Conservation (phyloP, 2,888 invertebrate species). For the Vesta saturnalis region DNA sequence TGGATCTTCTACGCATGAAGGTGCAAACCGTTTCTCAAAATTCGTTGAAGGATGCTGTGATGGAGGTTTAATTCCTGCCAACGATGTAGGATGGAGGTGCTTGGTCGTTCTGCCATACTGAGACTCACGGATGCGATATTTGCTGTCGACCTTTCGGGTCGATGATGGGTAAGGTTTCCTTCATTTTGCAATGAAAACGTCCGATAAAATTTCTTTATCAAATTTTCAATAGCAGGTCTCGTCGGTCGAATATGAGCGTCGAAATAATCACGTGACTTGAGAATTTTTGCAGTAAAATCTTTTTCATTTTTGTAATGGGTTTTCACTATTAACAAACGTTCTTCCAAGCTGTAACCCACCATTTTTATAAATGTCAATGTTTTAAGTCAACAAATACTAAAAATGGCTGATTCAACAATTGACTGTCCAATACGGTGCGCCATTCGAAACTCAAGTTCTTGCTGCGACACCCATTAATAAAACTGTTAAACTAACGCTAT, state of each 20-base stretch:
- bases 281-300: neutral
- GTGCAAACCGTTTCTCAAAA: too few relatives aligned
- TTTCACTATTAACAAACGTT: slow-evolving; percentile 8
- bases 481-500: too few relatives aligned
- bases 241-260: neutral
- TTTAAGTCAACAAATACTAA: neutral
- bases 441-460: neutral
- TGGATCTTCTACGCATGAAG: too few relatives aligned
- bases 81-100: too few relatives aligned
- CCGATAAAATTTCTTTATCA: slow-evolving; percentile 14
- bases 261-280: neutral
- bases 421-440: neutral
- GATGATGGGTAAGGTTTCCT: slow-evolving; percentile 1
- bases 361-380: slow-evolving; percentile 9
- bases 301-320: slow-evolving; percentile 11
- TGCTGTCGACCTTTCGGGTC: neutral
- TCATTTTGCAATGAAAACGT: slow-evolving; percentile 12
- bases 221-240: slow-evolving; percentile 12
- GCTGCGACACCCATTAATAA: neutral
- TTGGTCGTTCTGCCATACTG: neutral
- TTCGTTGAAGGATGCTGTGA: neutral
- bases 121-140: neutral
- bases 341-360: neutral
- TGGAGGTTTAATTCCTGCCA: neutral
- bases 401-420: neutral